These are phyloP conservation scores for Scaptomyza polygonia DNA, from an alignment of 2,888 invertebrate genomes.

Conservation along the genomic window DNA sequence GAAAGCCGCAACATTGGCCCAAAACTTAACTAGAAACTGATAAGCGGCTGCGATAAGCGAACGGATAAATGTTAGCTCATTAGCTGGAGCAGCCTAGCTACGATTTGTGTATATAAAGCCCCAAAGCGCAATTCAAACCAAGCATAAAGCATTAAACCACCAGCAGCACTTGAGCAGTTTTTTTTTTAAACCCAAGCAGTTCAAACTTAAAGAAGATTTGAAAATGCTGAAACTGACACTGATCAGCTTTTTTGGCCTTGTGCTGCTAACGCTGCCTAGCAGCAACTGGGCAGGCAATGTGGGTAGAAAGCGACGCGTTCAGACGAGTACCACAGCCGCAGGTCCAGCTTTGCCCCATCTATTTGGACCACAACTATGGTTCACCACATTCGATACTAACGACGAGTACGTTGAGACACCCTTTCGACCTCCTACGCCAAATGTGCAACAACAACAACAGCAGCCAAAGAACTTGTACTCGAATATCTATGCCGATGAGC, in stretches of 20 bases:
- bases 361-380: constrained; percentile 27
- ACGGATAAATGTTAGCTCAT: constrained; percentile 64
- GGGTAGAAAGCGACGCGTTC: constrained; percentile 31
- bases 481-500: constrained; percentile 18
- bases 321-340: constrained; percentile 29
- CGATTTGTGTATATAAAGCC: constrained; percentile 34
- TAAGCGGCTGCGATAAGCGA: constrained; percentile 57
- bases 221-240: constrained; percentile 26
- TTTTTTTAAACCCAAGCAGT: too few species aligned
- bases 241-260: not conserved
- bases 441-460: not conserved
- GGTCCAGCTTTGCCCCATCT: not conserved
- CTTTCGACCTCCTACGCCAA: not conserved
- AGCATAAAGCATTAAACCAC: constrained; percentile 21
- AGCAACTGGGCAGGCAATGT: constrained; percentile 23
- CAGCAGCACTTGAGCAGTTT: constrained; percentile 3
- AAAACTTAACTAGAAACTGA: constrained; percentile 35
- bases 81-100: constrained; percentile 31
- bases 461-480: constrained; percentile 11
- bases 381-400: constrained; percentile 32
- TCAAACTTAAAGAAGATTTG: not conserved
- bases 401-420: constrained; percentile 42
- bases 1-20: constrained; percentile 52
- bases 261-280: not conserved
- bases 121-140: not conserved